These are phyloP conservation scores for Trichoplusia ni DNA, from an alignment of 1,140 invertebrate genomes.

Conservation along the genomic window DNA sequence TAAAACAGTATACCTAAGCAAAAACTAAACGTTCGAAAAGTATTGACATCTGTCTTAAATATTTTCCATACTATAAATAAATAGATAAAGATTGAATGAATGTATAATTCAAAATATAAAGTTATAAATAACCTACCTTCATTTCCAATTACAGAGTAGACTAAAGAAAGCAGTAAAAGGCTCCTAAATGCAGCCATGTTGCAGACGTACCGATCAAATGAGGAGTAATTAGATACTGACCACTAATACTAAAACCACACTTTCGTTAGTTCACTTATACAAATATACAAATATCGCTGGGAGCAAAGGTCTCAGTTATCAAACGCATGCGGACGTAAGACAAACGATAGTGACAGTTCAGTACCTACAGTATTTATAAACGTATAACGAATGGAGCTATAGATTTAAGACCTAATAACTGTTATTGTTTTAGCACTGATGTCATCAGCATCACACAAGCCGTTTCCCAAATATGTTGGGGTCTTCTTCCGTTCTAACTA, in stretches of 20 bases:
- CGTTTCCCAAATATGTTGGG: too few relatives aligned
- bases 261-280: neutral
- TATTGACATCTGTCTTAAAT: too few relatives aligned
- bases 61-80: too few relatives aligned
- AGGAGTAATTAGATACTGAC: neutral
- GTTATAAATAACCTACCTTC: neutral
- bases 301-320: constrained; percentile 15
- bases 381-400: neutral
- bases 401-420: neutral
- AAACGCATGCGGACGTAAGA: neutral
- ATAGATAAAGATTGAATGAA: neutral
- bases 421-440: neutral
- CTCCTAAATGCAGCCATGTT: constrained; percentile 5
- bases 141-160: neutral
- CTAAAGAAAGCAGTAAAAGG: constrained; percentile 2
- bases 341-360: neutral
- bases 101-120: neutral
- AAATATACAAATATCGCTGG: neutral
- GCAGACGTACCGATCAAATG: neutral
- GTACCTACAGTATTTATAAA: neutral
- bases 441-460: too few relatives aligned
- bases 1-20: too few relatives aligned
- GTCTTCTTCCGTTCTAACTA: too few relatives aligned
- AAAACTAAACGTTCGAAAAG: too few relatives aligned
- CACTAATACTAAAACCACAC: neutral